A percentile compares a stretch with the other conserved stretches of the same genome.
phyloP scores from a whole-genome alignment of 2,113 vertebrate genomes.

The Mastomys natalensis region DNA sequence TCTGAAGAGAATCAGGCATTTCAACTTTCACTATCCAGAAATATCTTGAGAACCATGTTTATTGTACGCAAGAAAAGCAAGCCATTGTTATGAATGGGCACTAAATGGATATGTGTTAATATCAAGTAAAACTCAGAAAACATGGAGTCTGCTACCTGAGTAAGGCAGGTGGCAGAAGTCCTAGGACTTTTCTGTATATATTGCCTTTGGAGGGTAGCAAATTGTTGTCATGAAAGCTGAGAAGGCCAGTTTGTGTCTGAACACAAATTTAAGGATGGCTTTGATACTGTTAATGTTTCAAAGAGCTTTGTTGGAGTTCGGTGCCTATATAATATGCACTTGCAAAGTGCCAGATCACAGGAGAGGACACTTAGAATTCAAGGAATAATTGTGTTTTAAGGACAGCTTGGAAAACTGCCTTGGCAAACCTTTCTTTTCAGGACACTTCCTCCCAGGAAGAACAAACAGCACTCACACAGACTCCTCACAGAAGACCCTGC shows the following conservation, averaged over 20 bases:
- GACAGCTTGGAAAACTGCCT: conserved; percentile 58
- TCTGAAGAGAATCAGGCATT: conserved; percentile 89
- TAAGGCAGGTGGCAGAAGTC: conserved; percentile 76
- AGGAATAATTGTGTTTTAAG: conserved; percentile 69
- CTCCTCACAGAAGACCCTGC: conserved; percentile 33
- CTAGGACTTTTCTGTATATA: conserved; percentile 77
- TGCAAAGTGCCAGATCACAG: conserved; percentile 74
- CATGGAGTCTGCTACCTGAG: conserved; percentile 79
- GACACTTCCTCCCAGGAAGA: conserved; percentile 46
- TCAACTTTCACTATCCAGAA: conserved; percentile 93
- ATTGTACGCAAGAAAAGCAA: conserved; percentile 81
- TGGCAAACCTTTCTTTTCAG: conserved; percentile 48
- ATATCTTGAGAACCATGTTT: conserved; percentile 88
- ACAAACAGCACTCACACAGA: not conserved
- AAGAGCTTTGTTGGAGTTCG: conserved; percentile 73
- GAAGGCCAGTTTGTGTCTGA: conserved; percentile 61
- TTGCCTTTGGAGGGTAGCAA: conserved; percentile 75
- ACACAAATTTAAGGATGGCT: conserved; percentile 73
- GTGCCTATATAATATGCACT: conserved; percentile 47
- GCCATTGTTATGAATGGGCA: conserved; percentile 73
- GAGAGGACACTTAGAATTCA: conserved; percentile 69
- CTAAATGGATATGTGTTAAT: conserved; percentile 86
- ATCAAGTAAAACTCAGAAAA: conserved; percentile 84
- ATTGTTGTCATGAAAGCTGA: conserved; percentile 69
- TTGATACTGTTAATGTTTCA: conserved; percentile 78